A percentile compares a stretch with the other conserved stretches of the same genome.
These are phyloP conservation scores for Paraplagusia blochii DNA, from an alignment of 2,113 vertebrate genomes.

Conservation along the genomic window DNA sequence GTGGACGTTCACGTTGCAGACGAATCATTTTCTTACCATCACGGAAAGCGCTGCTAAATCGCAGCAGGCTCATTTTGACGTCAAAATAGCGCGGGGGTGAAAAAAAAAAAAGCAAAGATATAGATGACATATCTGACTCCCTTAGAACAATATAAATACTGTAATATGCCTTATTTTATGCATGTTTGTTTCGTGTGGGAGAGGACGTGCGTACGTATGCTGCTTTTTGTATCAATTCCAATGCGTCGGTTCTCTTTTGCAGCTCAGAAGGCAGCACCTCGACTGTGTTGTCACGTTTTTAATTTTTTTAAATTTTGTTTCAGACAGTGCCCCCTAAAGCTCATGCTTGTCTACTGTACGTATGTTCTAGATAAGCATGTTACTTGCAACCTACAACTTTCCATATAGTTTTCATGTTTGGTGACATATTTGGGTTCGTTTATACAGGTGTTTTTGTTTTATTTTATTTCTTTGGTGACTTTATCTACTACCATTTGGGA, in stretches of 20 bases:
- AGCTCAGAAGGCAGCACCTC: slow-evolving; percentile 43
- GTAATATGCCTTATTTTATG: slow-evolving; percentile 70
- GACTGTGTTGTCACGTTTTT: slow-evolving; percentile 35
- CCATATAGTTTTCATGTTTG: slow-evolving; percentile 27
- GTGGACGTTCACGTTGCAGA: slow-evolving; percentile 19
- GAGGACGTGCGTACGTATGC: slow-evolving; percentile 54
- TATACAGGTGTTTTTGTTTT: slow-evolving; percentile 4
- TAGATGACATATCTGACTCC: slow-evolving; percentile 42
- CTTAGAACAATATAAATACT: slow-evolving; percentile 63
- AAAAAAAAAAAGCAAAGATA: slow-evolving; percentile 38
- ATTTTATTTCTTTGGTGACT: slow-evolving; percentile 2
- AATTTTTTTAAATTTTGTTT: no score
- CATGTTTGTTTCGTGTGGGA: slow-evolving; percentile 63
- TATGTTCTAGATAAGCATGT: slow-evolving; percentile 67
- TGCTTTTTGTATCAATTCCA: slow-evolving; percentile 43
- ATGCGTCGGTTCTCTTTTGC: slow-evolving; percentile 52
- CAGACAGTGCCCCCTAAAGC: slow-evolving; percentile 43
- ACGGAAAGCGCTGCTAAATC: no score
- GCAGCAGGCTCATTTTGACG: slow-evolving; percentile 30
- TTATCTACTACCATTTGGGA: slow-evolving; percentile 2
- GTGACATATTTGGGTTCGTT: not conserved
- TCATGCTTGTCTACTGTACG: slow-evolving; percentile 59
- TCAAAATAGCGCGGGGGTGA: slow-evolving; percentile 30
- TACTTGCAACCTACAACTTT: slow-evolving; percentile 52
- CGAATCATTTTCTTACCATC: no score